Evolutionary conservation across 1,140 invertebrate genomes (phyloP).

Genomic region (Drosophila nebulosa): DNA sequence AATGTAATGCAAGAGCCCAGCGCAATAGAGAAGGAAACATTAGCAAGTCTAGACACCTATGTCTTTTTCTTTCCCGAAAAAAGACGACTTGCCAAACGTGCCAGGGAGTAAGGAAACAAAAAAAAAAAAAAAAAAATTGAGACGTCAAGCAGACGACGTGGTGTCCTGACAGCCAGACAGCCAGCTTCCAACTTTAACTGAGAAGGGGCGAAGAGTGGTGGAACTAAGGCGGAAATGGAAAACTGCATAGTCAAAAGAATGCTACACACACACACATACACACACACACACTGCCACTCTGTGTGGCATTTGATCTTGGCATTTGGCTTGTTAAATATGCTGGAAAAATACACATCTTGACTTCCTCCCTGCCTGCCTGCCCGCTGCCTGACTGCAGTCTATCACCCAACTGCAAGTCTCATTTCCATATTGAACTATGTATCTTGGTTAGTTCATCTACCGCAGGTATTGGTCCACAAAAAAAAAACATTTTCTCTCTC

Average conservation of each 20-base stretch:
- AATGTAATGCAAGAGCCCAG: not conserved
- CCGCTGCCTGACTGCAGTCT: conserved; percentile 41
- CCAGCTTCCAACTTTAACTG: conserved; percentile 19
- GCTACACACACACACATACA: too few species aligned
- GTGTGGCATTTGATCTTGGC: conserved; percentile 25
- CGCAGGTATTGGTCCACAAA: not conserved
- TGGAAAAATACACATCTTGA: conserved; percentile 69
- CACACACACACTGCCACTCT: too few species aligned
- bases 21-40: conserved; percentile 69
- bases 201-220: not conserved
- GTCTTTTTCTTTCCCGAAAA: conserved; percentile 68
- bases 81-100: conserved; percentile 45
- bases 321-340: conserved; percentile 77
- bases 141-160: conserved; percentile 71
- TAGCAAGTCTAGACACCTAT: conserved; percentile 80
- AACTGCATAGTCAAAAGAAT: conserved; percentile 27
- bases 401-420: too few species aligned
- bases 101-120: conserved; percentile 51
- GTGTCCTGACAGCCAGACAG: conserved; percentile 50
- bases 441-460: not conserved
- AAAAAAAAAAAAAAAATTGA: conserved; percentile 67
- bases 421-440: not conserved
- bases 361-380: conserved; percentile 33
- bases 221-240: conserved; percentile 18
- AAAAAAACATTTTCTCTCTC: not conserved